phyloP scores from a whole-genome alignment of 2,888 invertebrate species.

The Caenorhabditis sp. region DNA sequence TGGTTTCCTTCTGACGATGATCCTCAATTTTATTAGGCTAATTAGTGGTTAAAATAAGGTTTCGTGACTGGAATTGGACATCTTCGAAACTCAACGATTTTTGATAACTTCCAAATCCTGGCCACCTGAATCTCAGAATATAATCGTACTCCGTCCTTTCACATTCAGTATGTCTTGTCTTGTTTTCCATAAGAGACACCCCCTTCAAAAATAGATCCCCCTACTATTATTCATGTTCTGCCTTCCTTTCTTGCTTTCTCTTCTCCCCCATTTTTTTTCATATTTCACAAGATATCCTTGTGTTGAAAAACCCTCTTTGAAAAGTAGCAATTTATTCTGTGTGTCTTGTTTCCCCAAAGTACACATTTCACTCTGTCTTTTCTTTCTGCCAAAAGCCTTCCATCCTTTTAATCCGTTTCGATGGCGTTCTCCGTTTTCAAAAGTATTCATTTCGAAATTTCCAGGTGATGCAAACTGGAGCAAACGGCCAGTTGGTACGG shows the following conservation, averaged over 20 bases:
- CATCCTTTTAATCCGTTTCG: constrained; percentile 17
- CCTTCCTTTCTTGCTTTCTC: constrained; percentile 1
- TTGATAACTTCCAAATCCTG: no score
- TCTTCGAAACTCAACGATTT: neutral
- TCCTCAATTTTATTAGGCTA: constrained; percentile 14
- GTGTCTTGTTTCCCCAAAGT: constrained; percentile 9
- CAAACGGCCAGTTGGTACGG: constrained; percentile 3
- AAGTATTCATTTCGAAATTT: neutral
- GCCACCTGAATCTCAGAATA: neutral
- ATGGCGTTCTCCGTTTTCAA: neutral
- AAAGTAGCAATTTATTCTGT: neutral
- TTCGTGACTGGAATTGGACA: neutral
- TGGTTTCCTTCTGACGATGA: neutral
- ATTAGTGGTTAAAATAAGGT: constrained; percentile 14
- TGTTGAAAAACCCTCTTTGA: neutral
- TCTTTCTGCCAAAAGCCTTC: neutral
- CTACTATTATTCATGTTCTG: constrained; percentile 24
- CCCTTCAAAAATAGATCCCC: constrained; percentile 7
- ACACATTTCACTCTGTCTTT: neutral
- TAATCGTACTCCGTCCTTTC: neutral
- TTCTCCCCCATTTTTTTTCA: neutral
- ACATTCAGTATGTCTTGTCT: constrained; percentile 1
- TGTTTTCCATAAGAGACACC: constrained; percentile 21
- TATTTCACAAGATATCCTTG: neutral
- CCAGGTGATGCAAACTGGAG: constrained; percentile 56